These are phyloP conservation scores for Amphipoea oculea DNA, from an alignment of 2,888 invertebrate species.

Conservation along the genomic window DNA sequence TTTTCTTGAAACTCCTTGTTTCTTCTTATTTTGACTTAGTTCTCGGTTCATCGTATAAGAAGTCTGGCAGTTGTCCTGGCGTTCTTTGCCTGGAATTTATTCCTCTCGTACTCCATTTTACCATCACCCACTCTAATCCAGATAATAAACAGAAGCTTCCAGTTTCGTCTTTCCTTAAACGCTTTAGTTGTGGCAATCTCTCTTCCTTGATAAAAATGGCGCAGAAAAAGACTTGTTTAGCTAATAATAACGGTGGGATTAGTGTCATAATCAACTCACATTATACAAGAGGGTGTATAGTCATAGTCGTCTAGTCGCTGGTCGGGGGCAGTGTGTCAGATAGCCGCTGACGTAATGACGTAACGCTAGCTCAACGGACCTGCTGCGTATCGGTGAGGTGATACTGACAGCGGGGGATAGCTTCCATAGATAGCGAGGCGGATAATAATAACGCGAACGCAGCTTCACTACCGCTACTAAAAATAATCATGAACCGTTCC, in stretches of 20 bases:
- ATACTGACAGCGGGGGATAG: slow-evolving; percentile 11
- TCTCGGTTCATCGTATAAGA: background rate
- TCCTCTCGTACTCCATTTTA: background rate
- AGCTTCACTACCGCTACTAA: background rate
- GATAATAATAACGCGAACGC: background rate
- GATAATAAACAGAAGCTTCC: background rate
- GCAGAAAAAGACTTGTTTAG: background rate
- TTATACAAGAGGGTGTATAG: slow-evolving; percentile 32
- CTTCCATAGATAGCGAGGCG: background rate
- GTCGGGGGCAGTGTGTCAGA: slow-evolving; percentile 54
- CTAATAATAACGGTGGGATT: slow-evolving; percentile 1
- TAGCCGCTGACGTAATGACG: slow-evolving; percentile 23
- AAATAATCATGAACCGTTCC: background rate
- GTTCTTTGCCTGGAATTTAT: background rate
- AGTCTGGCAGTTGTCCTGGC: background rate
- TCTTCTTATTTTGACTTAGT: background rate
- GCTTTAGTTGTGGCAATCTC: too few species aligned
- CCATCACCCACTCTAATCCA: background rate
- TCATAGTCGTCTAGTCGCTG: background rate
- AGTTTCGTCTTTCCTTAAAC: background rate
- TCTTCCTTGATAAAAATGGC: too few species aligned
- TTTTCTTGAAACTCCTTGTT: background rate
- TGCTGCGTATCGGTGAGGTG: background rate
- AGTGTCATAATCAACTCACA: slow-evolving; percentile 10
- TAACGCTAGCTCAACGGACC: slow-evolving; percentile 17